phyloP scores from a whole-genome alignment of 2,113 vertebrate species.

The Laticauda laticaudata region DNA sequence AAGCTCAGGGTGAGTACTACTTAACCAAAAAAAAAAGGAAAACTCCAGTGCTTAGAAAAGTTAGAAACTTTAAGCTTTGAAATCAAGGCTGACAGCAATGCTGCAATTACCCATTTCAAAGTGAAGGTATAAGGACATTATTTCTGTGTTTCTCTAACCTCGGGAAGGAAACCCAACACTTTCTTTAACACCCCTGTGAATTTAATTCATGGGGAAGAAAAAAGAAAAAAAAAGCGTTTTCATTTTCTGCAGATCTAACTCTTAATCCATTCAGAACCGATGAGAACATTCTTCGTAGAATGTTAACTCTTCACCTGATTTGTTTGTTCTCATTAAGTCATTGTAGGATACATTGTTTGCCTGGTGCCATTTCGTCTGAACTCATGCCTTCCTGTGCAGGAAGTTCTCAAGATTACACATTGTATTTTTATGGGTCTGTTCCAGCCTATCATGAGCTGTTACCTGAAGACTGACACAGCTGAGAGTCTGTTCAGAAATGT shows the following conservation, averaged over 20 bases:
- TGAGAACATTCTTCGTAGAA: constrained; percentile 45
- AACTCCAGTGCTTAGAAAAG: neutral
- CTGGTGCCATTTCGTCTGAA: constrained; percentile 74
- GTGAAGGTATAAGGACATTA: neutral
- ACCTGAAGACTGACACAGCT: constrained; percentile 60
- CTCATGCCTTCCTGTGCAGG: constrained; percentile 69
- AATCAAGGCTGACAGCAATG: constrained; percentile 12
- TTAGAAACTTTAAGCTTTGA: neutral
- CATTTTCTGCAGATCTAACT: constrained; percentile 37
- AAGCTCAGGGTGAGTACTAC: neutral
- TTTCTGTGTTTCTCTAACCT: constrained; percentile 38
- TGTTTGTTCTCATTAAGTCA: constrained; percentile 70
- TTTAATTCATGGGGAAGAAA: constrained; percentile 48
- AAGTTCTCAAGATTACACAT: constrained; percentile 78
- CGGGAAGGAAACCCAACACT: constrained; percentile 38
- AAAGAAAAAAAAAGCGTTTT: constrained; percentile 28
- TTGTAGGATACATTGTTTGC: constrained; percentile 55
- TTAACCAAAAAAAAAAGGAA: neutral
- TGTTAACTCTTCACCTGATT: constrained; percentile 60
- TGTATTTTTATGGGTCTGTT: constrained; percentile 70
- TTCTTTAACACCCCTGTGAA: constrained; percentile 26
- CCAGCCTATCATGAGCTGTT: constrained; percentile 57
- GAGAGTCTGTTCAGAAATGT: constrained; percentile 57
- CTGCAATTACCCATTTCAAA: neutral
- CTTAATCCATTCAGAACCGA: constrained; percentile 50